A percentile compares a stretch with the other conserved stretches of the same genome.
Evolutionary conservation across 1,140 invertebrate genomes (phyloP).

Genomic region (Cardiocondyla obscurior): DNA sequence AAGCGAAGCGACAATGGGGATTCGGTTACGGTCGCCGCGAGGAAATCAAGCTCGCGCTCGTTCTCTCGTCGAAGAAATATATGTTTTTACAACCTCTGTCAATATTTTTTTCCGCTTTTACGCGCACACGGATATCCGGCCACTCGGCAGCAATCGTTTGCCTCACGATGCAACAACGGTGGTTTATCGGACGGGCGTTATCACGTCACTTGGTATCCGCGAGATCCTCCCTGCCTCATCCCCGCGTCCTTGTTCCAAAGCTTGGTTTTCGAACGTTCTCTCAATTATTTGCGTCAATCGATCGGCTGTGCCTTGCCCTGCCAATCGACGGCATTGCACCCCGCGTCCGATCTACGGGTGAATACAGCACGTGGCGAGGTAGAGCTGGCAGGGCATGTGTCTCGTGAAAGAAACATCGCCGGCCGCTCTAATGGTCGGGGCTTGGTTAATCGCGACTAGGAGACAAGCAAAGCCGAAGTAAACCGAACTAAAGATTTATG

Average conservation of each 20-base stretch:
- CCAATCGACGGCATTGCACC: constrained; percentile 26
- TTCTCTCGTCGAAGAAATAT: constrained; percentile 17
- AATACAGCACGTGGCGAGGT: constrained; percentile 44
- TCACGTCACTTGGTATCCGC: constrained; percentile 5
- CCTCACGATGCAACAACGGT: background rate
- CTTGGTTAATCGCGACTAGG: constrained; percentile 63
- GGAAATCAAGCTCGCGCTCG: constrained; percentile 3
- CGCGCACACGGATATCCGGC: constrained; percentile 4
- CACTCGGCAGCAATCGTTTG: background rate
- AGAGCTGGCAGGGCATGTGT: constrained; percentile 58
- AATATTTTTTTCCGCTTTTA: constrained; percentile 29
- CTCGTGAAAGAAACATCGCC: constrained; percentile 70
- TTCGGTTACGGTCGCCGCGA: background rate
- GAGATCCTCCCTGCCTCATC: background rate
- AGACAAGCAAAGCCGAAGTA: constrained; percentile 67
- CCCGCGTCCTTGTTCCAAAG: background rate
- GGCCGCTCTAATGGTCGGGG: constrained; percentile 53
- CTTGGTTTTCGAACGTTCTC: constrained; percentile 49
- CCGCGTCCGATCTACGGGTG: constrained; percentile 9
- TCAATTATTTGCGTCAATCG: constrained; percentile 69
- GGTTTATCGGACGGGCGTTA: constrained; percentile 30
- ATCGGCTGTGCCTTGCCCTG: constrained; percentile 48
- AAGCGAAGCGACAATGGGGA: background rate
- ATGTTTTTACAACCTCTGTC: background rate
- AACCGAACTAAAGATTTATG: constrained; percentile 67